Base-by-base conservation (phyloP, 2,797 vertebrate species). In the Amazona finschi region DNA sequence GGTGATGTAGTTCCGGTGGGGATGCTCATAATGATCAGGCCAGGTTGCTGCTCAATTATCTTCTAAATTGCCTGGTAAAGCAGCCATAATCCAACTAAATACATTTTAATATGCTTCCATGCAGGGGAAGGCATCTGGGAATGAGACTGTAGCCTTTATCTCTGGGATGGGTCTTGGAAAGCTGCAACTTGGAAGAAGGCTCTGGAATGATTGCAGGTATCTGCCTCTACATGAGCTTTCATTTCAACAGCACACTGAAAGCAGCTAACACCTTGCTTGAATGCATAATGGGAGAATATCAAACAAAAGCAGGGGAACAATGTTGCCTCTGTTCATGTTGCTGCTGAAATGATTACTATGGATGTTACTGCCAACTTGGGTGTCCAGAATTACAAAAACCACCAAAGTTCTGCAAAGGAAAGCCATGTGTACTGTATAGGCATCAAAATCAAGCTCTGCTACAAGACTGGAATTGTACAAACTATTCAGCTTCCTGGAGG, bases 181-280 rank as follows among this genome's bases (percentile, higher is more conserved):
- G 39, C 78, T 74, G 50, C 6, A 12, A n/a, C 74, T 69, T 36
- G 43, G 78, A 91, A 93, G 83, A 6, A 0, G 2, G 75, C 75
- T 92, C 65, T 36, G 72, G 64, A 93, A 85, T 74, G 80, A 93
- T 92, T 92, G 83, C 73, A 83, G 75, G 87, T 94, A 74, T 76
- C 81, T 85, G 72, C 81, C 41, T 52, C 82, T 65, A 77, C 79
- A 77, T 50, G 85, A 93, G 65, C 52, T 92, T 74, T 67, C 81
- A 76, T 87, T 94, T 89, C 78, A 87, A 80, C 53, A 91, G 69
- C 19, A 14, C 2, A 6, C 85, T 87, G 79, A 91, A 92, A 91
- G 72, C 61, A 77, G 65, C 65, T 72, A 67, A 65, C 31, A 43
- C 75, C 69, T 94, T 91, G 17, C 87, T 79, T 79, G 93, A 89